phyloP scores from a whole-genome alignment of 2,888 invertebrate species.

The Petrolisthes manimaculis region DNA sequence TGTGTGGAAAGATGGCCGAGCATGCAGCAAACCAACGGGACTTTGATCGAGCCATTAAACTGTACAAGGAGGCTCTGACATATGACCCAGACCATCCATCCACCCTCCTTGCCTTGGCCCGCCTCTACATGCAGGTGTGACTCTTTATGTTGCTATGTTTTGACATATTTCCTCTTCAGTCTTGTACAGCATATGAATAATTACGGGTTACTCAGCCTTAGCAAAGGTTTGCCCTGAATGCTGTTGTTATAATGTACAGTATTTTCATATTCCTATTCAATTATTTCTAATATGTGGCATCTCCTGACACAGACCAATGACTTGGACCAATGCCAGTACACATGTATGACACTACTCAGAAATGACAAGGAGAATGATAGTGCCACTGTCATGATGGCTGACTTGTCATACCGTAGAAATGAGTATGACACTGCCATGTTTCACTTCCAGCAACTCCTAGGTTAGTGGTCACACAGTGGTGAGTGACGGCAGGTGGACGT shows the following conservation, averaged over 20 bases:
- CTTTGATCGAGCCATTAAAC: constrained; percentile 81
- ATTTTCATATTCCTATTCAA: too few relatives aligned
- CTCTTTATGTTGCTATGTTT: not conserved
- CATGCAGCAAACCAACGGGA: constrained; percentile 75
- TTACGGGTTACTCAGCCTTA: too few relatives aligned
- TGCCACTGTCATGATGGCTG: constrained; percentile 96
- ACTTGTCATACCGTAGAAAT: constrained; percentile 88
- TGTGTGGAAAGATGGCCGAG: constrained; percentile 82
- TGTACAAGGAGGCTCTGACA: constrained; percentile 88
- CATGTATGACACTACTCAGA: constrained; percentile 84
- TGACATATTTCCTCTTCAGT: too few relatives aligned
- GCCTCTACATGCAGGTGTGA: constrained; percentile 82
- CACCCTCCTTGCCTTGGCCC: constrained; percentile 81
- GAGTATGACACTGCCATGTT: constrained; percentile 92
- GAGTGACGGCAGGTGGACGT: too few relatives aligned
- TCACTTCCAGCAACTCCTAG: constrained; percentile 89
- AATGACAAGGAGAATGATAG: constrained; percentile 90
- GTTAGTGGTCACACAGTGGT: constrained; percentile 70
- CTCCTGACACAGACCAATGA: constrained; percentile 78
- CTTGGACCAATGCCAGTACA: constrained; percentile 88
- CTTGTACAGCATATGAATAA: too few relatives aligned
- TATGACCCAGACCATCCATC: constrained; percentile 82
- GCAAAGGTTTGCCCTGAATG: too few relatives aligned
- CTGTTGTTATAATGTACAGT: too few relatives aligned
- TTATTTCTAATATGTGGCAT: not conserved